These are phyloP conservation scores for Odontophorus gujanensis DNA, from an alignment of 2,113 vertebrate genomes.

Conservation along the genomic window DNA sequence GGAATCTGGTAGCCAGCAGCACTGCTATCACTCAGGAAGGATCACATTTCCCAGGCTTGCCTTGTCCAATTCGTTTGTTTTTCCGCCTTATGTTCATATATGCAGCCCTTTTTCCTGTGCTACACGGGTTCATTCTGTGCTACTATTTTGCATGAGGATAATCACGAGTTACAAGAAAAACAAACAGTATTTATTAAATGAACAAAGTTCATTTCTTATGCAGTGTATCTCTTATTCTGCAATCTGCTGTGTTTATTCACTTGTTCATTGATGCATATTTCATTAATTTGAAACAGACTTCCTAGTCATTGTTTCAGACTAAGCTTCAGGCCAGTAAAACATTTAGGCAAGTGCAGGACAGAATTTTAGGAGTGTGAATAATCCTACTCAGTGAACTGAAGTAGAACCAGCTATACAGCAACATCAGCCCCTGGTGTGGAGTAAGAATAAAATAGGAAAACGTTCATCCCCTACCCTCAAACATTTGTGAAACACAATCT, in stretches of 20 bases:
- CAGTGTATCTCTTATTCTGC: background rate
- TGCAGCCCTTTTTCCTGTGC: background rate
- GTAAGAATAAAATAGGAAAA: constrained; percentile 5
- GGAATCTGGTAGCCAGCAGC: constrained; percentile 19
- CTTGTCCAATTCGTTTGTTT: background rate
- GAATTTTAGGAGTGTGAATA: background rate
- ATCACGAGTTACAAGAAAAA: background rate
- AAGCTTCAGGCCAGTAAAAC: constrained; percentile 9
- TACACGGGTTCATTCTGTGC: background rate
- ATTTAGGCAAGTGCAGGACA: background rate
- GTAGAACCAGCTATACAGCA: background rate
- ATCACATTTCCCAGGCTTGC: background rate
- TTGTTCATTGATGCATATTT: constrained; percentile 34
- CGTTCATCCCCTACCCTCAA: constrained; percentile 40
- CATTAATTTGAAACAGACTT: background rate
- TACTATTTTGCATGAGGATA: background rate
- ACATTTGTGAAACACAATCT: constrained; percentile 20
- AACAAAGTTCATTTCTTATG: constrained; percentile 38
- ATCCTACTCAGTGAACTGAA: background rate
- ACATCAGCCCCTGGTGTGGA: background rate
- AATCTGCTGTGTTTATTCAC: constrained; percentile 12
- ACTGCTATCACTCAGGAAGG: constrained; percentile 2
- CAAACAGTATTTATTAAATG: constrained; percentile 25
- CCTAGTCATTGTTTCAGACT: constrained; percentile 3
- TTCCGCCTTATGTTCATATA: background rate